These are phyloP conservation scores for Autographa pulchrina DNA, from an alignment of 2,888 invertebrate species.

Conservation along the genomic window DNA sequence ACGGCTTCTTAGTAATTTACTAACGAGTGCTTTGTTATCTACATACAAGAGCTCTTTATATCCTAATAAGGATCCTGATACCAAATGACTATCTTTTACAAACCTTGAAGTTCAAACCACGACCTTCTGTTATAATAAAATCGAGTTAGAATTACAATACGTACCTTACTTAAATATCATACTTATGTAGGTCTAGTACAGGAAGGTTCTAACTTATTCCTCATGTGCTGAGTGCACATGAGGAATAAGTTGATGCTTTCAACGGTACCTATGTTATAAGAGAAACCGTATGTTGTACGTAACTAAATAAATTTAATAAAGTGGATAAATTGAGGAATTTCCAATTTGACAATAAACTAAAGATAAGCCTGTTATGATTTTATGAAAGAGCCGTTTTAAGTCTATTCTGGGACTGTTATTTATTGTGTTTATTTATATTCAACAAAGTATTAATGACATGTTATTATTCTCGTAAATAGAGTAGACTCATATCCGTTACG, in stretches of 20 bases:
- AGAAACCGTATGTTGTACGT: neutral
- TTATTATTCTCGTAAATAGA: neutral
- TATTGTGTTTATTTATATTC: no score
- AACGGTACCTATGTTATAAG: neutral
- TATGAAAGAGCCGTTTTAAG: neutral
- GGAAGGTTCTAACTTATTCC: neutral
- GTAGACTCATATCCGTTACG: neutral
- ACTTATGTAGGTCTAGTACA: neutral
- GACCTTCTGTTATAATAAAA: conserved; percentile 4
- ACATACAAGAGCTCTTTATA: conserved; percentile 30
- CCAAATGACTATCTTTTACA: conserved; percentile 19
- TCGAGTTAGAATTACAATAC: neutral
- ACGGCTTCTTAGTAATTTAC: conserved; percentile 42
- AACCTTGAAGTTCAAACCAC: neutral
- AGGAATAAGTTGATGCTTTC: neutral
- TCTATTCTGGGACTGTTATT: no score
- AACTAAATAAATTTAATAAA: conserved; percentile 7
- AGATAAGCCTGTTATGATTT: neutral
- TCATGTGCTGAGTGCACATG: no score
- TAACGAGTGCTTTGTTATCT: conserved; percentile 47
- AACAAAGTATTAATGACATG: neutral
- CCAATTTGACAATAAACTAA: neutral
- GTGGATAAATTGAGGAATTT: conserved; percentile 9
- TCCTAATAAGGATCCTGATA: conserved; percentile 28
- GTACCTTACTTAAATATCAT: neutral